Percentiles rank a stretch among this genome's conserved stretches.
Evolutionary conservation across 2,888 invertebrate species (phyloP).

Genomic region (Synanthedon formicaeformis): DNA sequence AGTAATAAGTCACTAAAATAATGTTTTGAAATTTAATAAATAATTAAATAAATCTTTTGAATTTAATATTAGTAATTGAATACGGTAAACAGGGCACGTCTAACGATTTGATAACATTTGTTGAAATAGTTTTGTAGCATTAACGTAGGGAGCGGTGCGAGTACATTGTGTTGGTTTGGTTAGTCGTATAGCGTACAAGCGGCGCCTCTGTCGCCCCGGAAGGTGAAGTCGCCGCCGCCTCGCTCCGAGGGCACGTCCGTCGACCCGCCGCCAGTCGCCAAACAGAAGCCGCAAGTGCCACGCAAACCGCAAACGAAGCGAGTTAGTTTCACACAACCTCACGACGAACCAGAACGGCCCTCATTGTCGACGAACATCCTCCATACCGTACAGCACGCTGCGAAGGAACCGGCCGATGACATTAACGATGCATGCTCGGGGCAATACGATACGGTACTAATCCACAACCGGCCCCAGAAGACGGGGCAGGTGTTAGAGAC

Average conservation of each 20-base stretch:
- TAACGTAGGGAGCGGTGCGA: conserved; percentile 23
- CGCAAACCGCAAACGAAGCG: conserved; percentile 61
- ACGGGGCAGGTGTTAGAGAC: conserved; percentile 26
- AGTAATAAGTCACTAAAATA: no score
- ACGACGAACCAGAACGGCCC: conserved; percentile 30
- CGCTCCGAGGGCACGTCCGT: conserved; percentile 23
- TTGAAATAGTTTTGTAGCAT: conserved; percentile 7
- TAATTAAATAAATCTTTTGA: no score
- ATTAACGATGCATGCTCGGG: conserved; percentile 66
- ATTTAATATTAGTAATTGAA: no score
- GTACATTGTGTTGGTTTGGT: conserved; percentile 50
- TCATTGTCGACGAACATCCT: conserved; percentile 22
- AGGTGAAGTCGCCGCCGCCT: conserved; percentile 24
- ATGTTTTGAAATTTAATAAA: no score
- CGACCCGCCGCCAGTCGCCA: conserved; percentile 39
- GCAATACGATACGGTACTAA: conserved; percentile 49
- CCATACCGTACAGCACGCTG: conserved; percentile 33
- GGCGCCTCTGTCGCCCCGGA: conserved; percentile 49
- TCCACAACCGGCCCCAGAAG: conserved; percentile 37
- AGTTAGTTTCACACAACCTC: conserved; percentile 61
- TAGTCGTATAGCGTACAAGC: conserved; percentile 55
- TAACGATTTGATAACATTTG: background rate
- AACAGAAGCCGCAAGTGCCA: conserved; percentile 60
- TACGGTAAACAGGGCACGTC: background rate
- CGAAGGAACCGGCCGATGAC: conserved; percentile 22